Evolutionary conservation across 2,888 invertebrate genomes (phyloP).

Genomic region (Folsomia candida): DNA sequence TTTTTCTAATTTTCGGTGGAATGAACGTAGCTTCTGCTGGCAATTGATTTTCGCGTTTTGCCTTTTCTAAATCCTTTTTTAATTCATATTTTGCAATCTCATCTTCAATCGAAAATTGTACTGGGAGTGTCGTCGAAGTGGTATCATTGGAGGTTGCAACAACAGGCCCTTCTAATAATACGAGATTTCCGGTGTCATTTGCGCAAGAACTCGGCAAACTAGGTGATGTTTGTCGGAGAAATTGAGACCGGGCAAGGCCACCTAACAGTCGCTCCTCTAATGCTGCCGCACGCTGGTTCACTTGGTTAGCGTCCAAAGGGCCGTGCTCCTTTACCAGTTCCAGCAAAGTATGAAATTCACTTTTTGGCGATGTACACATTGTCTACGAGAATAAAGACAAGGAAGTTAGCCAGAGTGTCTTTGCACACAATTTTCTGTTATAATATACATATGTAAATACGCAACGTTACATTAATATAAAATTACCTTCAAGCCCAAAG

Average conservation of each 20-base stretch:
- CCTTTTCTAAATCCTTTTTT: no score
- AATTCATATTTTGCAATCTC: neutral
- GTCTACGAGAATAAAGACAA: no score
- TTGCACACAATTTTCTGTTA: neutral
- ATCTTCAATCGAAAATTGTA: constrained; percentile 1
- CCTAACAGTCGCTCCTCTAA: no score
- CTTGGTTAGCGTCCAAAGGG: neutral
- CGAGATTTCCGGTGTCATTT: neutral
- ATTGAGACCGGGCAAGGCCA: no score
- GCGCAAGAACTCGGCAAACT: constrained; percentile 4
- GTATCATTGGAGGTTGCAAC: no score
- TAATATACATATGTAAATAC: neutral
- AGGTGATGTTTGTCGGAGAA: no score
- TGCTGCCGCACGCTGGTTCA: no score
- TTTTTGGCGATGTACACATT: no score
- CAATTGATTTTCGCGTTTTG: neutral
- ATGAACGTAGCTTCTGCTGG: neutral
- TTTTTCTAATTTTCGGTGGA: neutral
- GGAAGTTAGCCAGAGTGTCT: no score
- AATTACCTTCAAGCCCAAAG: constrained; percentile 47
- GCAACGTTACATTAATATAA: no score
- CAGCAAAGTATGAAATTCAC: neutral
- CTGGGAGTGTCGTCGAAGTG: no score
- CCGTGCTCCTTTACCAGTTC: neutral
- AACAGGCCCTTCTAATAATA: no score